A percentile compares a stretch with the other conserved stretches of the same genome.
phyloP scores from a whole-genome alignment of 2,888 invertebrate genomes.

The Tinea trinotella region DNA sequence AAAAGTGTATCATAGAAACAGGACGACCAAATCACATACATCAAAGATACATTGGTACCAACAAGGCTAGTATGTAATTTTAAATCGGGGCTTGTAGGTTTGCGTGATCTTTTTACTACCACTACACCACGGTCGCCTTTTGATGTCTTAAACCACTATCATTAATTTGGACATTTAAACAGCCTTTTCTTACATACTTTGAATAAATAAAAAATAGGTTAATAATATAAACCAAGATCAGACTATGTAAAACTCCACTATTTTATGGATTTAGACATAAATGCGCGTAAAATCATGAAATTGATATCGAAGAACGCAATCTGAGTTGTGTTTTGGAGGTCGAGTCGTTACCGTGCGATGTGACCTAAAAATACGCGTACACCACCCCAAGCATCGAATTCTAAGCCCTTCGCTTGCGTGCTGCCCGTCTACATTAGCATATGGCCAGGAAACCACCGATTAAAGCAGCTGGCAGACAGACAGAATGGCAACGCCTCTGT shows the following conservation, averaged over 20 bases:
- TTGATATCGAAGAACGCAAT: slow-evolving; percentile 9
- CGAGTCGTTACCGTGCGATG: not conserved
- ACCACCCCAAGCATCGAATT: slow-evolving; percentile 1
- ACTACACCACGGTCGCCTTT: too few species aligned
- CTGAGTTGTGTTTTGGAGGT: slow-evolving; percentile 11
- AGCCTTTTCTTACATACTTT: too few species aligned
- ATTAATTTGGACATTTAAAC: too few species aligned
- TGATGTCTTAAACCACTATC: too few species aligned
- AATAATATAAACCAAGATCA: not conserved
- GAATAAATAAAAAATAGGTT: not conserved
- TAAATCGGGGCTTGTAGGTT: too few species aligned
- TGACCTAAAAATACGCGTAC: slow-evolving; percentile 15
- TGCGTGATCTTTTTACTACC: too few species aligned
- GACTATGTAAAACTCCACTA: not conserved
- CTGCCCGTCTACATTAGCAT: slow-evolving; percentile 46
- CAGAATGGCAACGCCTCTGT: slow-evolving; percentile 35
- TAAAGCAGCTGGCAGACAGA: slow-evolving; percentile 37
- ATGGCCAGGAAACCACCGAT: slow-evolving; percentile 52
- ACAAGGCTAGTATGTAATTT: too few species aligned
- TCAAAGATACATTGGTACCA: too few species aligned
- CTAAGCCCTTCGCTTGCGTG: slow-evolving; percentile 43
- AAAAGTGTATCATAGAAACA: too few species aligned
- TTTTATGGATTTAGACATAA: not conserved
- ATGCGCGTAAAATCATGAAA: slow-evolving; percentile 8
- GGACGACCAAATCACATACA: too few species aligned